These are phyloP conservation scores for Andrena dorsata DNA, from an alignment of 2,888 invertebrate genomes.

Conservation along the genomic window DNA sequence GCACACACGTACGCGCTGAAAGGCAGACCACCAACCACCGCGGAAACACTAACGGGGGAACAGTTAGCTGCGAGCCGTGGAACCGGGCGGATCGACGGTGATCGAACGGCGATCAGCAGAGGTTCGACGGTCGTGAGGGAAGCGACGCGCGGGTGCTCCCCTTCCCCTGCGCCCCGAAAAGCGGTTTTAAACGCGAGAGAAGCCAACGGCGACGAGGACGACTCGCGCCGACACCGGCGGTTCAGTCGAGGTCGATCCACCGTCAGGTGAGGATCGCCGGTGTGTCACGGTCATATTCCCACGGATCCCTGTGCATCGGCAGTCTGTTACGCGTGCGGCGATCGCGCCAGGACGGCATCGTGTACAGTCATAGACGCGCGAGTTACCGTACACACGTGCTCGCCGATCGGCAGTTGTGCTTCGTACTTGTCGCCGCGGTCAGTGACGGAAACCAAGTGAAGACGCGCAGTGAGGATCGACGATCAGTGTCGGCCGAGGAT, in stretches of 20 bases:
- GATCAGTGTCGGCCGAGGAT: conserved; percentile 1
- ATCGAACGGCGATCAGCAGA: conserved; percentile 35
- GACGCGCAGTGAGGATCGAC: not conserved
- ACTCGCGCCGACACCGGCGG: conserved; percentile 46
- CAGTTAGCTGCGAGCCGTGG: conserved; percentile 47
- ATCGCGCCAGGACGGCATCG: not conserved
- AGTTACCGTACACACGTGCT: too few relatives aligned
- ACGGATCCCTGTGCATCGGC: not conserved
- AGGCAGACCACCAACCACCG: not conserved
- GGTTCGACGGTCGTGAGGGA: conserved; percentile 38
- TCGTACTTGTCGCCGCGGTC: not conserved
- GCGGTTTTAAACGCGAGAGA: conserved; percentile 43
- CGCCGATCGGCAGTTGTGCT: conserved; percentile 3
- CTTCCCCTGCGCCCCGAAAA: conserved; percentile 42
- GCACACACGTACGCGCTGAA: not conserved
- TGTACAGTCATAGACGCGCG: too few relatives aligned
- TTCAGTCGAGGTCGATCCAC: conserved; percentile 72
- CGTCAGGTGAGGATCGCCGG: conserved; percentile 60
- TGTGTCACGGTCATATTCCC: conserved; percentile 14
- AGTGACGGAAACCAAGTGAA: not conserved
- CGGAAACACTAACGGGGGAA: conserved; percentile 25
- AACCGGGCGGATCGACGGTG: conserved; percentile 41
- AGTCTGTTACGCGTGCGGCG: not conserved
- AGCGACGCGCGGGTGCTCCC: conserved; percentile 26
- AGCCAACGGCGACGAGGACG: conserved; percentile 14